Evolutionary conservation across 2,797 vertebrate species (phyloP), one percentile per base, ranked within the genome.

Genomic region (Ptychobarbus kaznakovi): DNA sequence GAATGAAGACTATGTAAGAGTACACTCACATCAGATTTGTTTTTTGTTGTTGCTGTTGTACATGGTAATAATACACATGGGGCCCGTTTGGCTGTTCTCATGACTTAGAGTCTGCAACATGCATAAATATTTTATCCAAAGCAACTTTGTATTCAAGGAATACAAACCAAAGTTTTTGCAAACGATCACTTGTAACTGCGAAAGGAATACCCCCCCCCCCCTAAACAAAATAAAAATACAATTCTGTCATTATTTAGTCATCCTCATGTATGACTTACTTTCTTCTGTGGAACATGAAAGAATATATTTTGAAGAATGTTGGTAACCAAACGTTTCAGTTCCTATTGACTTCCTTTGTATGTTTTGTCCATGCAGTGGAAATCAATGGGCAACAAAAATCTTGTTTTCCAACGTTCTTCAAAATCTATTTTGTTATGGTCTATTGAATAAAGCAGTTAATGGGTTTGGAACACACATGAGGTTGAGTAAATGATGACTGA

Each of bases 1-100:
- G 77, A 18, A 32, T 80, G 89, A 53, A 49, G 88, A 0, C 35
- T 25, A 69, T 74, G 56, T 75, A 83, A 83, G 58, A 66, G 58
- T n/a, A 35, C 80, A 61, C 2, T 46, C 16, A 13, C 25, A 46
- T 38, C 18, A 44, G 5, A 6, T 42, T 18, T 51, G 15, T 16
- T 51, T 51, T 49, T 51, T 38, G 12, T 25, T 5, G 0, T 40
- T 40, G 40, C 8, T 80, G 6, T 66, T 49, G n/a, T 35, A 35
- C 18, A 40, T 61, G 51, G 2, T 15, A 40, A 4, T 16, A 13
- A n/a, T 79, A 44, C 12, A 7, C 25, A 42, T 1, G 3, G 3
- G 22, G 74, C 6, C 2, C 2, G 0, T 61, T 40, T 58, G 13
- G 56, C 4, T 78, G 8, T 44, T 16, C 4, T 8, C 20, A 15